These are phyloP conservation scores for Noturus placidus DNA, from an alignment of 2,113 vertebrate species.

Conservation along the genomic window DNA sequence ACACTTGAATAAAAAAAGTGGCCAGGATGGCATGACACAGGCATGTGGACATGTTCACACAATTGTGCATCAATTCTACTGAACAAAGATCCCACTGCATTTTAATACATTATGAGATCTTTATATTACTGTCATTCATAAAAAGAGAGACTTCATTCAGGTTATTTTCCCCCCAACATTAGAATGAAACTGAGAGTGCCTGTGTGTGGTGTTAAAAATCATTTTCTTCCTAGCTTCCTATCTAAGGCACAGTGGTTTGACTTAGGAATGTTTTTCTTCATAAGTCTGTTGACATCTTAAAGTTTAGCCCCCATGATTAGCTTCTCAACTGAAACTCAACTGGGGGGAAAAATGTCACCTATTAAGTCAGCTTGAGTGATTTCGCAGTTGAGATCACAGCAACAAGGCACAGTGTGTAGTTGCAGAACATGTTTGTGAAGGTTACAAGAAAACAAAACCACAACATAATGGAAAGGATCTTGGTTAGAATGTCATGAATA, in stretches of 20 bases:
- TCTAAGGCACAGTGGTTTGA: constrained; percentile 1
- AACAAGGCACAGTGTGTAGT: not conserved
- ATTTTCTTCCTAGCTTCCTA: not conserved
- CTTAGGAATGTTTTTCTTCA: not conserved
- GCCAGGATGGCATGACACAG: not conserved
- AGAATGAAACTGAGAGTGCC: not conserved
- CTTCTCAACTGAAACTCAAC: not conserved
- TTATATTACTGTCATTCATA: not conserved
- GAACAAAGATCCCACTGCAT: not conserved
- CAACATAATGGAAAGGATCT: constrained; percentile 11
- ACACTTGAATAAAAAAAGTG: not conserved
- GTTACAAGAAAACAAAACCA: not conserved
- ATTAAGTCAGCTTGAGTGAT: not conserved
- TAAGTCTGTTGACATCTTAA: not conserved
- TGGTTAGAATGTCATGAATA: not conserved
- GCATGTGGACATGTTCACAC: not conserved
- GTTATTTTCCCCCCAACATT: not conserved
- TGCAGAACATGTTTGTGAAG: constrained; percentile 11
- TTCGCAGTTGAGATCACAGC: not conserved
- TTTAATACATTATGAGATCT: not conserved
- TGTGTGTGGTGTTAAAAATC: not conserved
- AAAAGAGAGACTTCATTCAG: not conserved
- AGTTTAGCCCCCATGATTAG: not conserved
- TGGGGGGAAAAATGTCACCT: not conserved
- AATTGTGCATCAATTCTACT: not conserved